Percentiles rank a stretch among this genome's conserved stretches.
These are phyloP conservation scores for Harmothoe impar DNA, from an alignment of 2,888 invertebrate genomes.

Conservation along the genomic window DNA sequence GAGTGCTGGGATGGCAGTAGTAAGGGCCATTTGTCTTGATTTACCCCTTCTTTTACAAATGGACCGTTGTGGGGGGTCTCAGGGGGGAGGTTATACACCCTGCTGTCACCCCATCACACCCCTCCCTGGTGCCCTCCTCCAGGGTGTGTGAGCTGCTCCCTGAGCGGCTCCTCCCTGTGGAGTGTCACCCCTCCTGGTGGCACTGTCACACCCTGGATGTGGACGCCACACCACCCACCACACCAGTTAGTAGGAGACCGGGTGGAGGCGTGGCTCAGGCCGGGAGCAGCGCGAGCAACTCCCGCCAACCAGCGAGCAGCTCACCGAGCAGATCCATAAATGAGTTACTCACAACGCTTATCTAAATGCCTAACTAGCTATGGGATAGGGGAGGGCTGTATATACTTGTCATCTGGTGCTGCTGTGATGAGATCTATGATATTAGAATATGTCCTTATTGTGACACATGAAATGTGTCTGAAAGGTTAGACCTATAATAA, in stretches of 20 bases:
- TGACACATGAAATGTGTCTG: too few relatives aligned
- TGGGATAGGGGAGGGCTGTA: too few relatives aligned
- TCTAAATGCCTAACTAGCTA: too few relatives aligned
- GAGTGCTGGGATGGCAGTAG: too few relatives aligned
- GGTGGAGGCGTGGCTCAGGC: not conserved
- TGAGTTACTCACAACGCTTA: too few relatives aligned
- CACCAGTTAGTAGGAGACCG: not conserved
- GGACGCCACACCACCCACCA: not conserved
- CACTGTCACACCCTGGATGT: not conserved
- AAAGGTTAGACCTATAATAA: too few relatives aligned
- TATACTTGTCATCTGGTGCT: too few relatives aligned
- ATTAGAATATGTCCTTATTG: too few relatives aligned
- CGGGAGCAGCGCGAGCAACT: not conserved
- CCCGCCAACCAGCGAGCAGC: not conserved
- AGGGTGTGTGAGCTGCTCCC: not conserved
- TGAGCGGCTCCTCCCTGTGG: not conserved
- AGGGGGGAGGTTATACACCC: not conserved
- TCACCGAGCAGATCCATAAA: not conserved
- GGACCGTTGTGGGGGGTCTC: not conserved
- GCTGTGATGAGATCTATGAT: too few relatives aligned
- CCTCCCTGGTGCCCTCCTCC: conserved; percentile 6
- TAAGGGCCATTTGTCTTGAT: not conserved
- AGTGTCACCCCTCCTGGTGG: not conserved
- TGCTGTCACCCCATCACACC: conserved; percentile 22
- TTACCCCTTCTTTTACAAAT: not conserved